phyloP scores from a whole-genome alignment of 1,140 invertebrate species.

The Cherax quadricarinatus region DNA sequence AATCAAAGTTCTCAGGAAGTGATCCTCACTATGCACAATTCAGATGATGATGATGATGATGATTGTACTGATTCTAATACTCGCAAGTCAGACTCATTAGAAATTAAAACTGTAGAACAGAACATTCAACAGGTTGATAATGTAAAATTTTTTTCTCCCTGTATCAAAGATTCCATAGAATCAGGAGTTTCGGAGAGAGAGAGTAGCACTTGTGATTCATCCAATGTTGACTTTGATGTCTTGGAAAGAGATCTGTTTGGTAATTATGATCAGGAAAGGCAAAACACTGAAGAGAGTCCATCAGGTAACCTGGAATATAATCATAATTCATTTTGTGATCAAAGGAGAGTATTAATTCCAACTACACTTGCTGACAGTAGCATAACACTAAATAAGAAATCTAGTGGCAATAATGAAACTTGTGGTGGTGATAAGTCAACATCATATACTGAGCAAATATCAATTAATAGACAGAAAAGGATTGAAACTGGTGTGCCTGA shows the following conservation, averaged over 20 bases:
- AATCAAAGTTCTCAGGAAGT: not conserved
- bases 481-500: too few relatives aligned
- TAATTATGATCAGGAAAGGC: not conserved
- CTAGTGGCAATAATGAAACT: not conserved
- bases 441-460: too few relatives aligned
- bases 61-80: not conserved
- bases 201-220: not conserved
- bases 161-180: not conserved
- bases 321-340: not conserved
- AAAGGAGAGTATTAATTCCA: not conserved
- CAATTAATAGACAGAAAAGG: too few relatives aligned
- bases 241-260: conserved; percentile 47
- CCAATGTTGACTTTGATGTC: conserved; percentile 31
- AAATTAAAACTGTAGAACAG: not conserved
- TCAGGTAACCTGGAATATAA: not conserved
- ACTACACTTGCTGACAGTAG: not conserved
- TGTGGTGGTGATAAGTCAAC: not conserved
- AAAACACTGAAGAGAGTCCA: not conserved
- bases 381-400: not conserved
- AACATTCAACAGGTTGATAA: not conserved
- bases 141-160: not conserved
- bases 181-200: not conserved
- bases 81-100: not conserved
- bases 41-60: not conserved
- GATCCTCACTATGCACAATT: not conserved